These are phyloP conservation scores for Lagopus leucura DNA, from an alignment of 2,113 vertebrate genomes.

Conservation along the genomic window DNA sequence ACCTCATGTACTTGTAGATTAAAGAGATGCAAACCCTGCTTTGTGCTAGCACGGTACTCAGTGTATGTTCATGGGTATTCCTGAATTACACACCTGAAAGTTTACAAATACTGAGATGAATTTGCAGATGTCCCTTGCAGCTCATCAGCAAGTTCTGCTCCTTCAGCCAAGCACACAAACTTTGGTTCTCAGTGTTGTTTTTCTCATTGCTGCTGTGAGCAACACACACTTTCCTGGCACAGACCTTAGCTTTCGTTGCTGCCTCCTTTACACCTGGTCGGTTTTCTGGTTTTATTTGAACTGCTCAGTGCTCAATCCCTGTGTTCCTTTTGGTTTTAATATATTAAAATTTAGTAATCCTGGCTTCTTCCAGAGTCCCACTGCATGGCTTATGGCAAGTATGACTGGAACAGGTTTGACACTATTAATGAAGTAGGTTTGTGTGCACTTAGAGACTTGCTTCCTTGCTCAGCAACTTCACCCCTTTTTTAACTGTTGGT, in stretches of 20 bases:
- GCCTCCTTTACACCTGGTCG: constrained; percentile 4
- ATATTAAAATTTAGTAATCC: constrained; percentile 53
- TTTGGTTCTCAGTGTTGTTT: not conserved
- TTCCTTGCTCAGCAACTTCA: not conserved
- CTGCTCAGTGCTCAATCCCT: constrained; percentile 21
- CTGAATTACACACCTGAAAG: not conserved
- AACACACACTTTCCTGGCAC: not conserved
- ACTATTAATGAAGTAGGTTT: not conserved
- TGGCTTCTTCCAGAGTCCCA: constrained; percentile 7
- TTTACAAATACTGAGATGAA: not conserved
- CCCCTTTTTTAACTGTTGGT: not conserved
- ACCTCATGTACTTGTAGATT: constrained; percentile 36
- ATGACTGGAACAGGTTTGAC: not conserved
- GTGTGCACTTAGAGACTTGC: not conserved
- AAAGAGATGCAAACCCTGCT: constrained; percentile 38
- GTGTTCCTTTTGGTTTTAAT: constrained; percentile 45
- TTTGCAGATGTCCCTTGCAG: not conserved
- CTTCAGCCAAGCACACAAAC: not conserved
- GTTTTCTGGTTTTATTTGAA: constrained; percentile 44
- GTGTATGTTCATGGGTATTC: not conserved
- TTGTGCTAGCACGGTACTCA: not conserved
- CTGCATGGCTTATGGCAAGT: constrained; percentile 34
- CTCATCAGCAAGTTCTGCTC: not conserved
- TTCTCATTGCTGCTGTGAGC: not conserved
- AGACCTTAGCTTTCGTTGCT: constrained; percentile 12